Evolutionary conservation across 2,797 vertebrate genomes (phyloP), one percentile per base, ranked within the genome.

Genomic region (Sylvilagus floridanus): DNA sequence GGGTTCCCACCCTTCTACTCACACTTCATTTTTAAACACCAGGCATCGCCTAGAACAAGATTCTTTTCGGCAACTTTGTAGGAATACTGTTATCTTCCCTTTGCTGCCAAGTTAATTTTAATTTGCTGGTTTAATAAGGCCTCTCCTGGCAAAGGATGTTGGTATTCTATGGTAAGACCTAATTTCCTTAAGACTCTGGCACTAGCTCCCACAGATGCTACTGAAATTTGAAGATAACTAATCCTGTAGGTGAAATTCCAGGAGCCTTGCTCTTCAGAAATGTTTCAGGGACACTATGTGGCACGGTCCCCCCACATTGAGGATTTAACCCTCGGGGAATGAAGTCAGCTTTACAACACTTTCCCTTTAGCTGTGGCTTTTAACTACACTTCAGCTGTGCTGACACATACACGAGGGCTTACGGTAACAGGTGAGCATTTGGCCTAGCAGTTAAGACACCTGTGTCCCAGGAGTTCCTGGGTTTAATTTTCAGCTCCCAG

Each of bases 11-110:
- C 54, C 54, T 73, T 68, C 13, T 62, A 54, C 30, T 60, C 47
- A 62, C 7, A 60, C 17, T 62, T 66, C 50, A 52, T 77, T 91
- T 90, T 88, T 81, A 88, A 91, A 93, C 60, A 35, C 9, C 50
- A 42, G 63, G 52, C 30, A 68, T 69, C 26, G 63, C 21, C 32
- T 68, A 63, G 30, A 92, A 84, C n/a, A 37, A 88, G 84, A 77
- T 72, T 83, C 88, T 68, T 91, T 84, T 63, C 11, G 37, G 52
- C 65, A 76, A 65, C 5, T 77, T 37, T 35, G 16, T 35, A 79
- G 13, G 54, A 84, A 63, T 37, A 63, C 4, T 4, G 28, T 12
- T 17, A 11, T 65, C 37, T 68, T 66, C 76, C 16, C 69, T 19
- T 82, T 24, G 72, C 11, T 30, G n/a, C 37, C 14, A 79, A 75